These are phyloP conservation scores for Cheilinus undulatus DNA, from an alignment of 2,113 vertebrate genomes.

Conservation along the genomic window DNA sequence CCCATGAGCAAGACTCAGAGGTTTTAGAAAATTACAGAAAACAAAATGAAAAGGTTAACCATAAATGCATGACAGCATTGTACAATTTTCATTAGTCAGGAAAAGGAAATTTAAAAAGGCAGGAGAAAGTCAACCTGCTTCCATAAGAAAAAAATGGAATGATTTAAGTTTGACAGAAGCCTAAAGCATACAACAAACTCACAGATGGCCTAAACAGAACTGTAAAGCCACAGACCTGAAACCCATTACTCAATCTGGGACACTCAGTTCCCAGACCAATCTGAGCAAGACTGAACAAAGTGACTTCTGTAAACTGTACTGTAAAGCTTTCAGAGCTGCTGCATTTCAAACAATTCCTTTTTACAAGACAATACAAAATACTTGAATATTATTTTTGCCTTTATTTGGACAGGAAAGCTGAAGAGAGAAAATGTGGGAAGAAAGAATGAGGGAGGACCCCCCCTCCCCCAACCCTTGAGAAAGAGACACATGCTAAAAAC, in stretches of 20 bases:
- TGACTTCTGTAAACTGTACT: neutral
- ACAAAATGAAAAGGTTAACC: neutral
- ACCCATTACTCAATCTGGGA: constrained; percentile 10
- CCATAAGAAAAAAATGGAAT: neutral
- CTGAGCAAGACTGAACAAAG: neutral
- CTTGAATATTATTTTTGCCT: no score
- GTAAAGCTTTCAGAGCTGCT: neutral
- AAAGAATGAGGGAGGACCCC: no score
- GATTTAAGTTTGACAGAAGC: constrained; percentile 8
- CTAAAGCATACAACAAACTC: neutral
- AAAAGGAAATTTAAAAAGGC: neutral
- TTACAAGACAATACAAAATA: no score
- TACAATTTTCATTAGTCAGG: neutral
- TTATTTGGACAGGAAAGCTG: no score
- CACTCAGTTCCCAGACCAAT: neutral
- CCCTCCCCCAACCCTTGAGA: no score
- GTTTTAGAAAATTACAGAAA: no score
- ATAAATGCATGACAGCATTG: no score
- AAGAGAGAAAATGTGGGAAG: no score
- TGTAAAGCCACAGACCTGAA: constrained; percentile 14
- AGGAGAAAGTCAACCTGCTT: neutral
- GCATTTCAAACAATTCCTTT: no score
- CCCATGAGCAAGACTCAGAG: no score
- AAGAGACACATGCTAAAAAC: no score
- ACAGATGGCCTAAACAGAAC: constrained; percentile 28